These are phyloP conservation scores for Xestia xanthographa DNA, from an alignment of 2,888 invertebrate species.

Conservation along the genomic window DNA sequence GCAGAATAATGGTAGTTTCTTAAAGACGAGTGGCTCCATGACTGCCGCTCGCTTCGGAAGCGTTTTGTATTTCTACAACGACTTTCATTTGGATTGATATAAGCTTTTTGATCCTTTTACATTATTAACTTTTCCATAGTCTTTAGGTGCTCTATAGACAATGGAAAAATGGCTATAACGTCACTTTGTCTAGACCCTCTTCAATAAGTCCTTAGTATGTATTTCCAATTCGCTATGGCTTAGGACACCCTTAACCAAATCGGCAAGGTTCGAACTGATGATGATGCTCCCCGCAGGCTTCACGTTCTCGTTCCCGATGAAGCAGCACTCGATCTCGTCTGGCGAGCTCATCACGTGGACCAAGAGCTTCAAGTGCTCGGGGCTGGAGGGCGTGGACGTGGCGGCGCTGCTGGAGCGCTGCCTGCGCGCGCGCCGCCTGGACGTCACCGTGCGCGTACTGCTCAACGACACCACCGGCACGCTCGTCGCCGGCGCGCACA, in stretches of 20 bases:
- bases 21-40: background rate
- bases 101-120: background rate
- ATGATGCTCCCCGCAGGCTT: slow-evolving; percentile 90
- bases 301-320: slow-evolving; percentile 96
- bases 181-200: background rate
- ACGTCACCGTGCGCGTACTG: slow-evolving; percentile 93
- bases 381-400: slow-evolving; percentile 92
- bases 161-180: background rate
- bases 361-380: slow-evolving; percentile 94
- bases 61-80: background rate
- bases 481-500: slow-evolving; percentile 92
- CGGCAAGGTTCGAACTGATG: background rate
- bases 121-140: background rate
- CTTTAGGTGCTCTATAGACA: no score
- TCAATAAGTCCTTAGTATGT: background rate
- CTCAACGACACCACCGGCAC: slow-evolving; percentile 95
- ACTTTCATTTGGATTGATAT: background rate
- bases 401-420: slow-evolving; percentile 93
- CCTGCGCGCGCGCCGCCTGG: slow-evolving; percentile 88
- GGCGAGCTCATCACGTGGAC: slow-evolving; percentile 96
- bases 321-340: slow-evolving; percentile 93
- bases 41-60: background rate
- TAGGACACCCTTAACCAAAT: no score
- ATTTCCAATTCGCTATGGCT: background rate
- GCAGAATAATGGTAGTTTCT: background rate